A percentile compares a stretch with the other conserved stretches of the same genome.
Evolutionary conservation across 2,113 vertebrate genomes (phyloP).

Genomic region (Brachirus orientalis): DNA sequence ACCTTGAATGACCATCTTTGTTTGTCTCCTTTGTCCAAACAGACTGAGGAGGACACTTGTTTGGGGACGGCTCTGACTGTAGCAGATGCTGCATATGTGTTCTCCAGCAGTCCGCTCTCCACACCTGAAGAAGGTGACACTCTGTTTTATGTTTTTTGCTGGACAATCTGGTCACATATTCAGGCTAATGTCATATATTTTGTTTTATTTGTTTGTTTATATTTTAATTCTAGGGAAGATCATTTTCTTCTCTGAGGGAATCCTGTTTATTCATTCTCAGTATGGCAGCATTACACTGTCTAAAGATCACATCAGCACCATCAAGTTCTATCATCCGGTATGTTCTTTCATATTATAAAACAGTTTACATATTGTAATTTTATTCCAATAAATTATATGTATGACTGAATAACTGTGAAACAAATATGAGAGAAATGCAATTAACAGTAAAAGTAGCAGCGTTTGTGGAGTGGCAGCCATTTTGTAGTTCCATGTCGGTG

Average conservation of each 20-base stretch:
- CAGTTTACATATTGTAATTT: too few relatives aligned
- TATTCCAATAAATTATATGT: too few relatives aligned
- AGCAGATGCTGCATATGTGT: slow-evolving; percentile 86
- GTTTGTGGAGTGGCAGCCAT: too few relatives aligned
- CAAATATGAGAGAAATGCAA: too few relatives aligned
- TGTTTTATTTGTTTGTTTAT: background rate
- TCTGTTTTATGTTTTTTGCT: background rate
- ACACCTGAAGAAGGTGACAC: slow-evolving; percentile 88
- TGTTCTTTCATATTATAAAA: slow-evolving; percentile 29
- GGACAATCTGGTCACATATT: background rate
- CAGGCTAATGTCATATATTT: too few relatives aligned
- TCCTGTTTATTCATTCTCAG: slow-evolving; percentile 88
- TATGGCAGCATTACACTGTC: slow-evolving; percentile 87
- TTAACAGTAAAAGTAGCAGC: too few relatives aligned
- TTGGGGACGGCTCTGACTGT: slow-evolving; percentile 86
- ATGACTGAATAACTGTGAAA: too few relatives aligned
- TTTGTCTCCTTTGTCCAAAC: slow-evolving; percentile 35
- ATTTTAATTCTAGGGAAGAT: slow-evolving; percentile 83
- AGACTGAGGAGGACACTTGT: slow-evolving; percentile 83
- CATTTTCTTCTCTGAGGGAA: slow-evolving; percentile 89
- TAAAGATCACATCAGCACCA: slow-evolving; percentile 84
- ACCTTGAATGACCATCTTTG: background rate
- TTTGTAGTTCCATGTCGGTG: too few relatives aligned
- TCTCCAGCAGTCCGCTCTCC: slow-evolving; percentile 83
- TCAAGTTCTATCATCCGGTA: slow-evolving; percentile 90